phyloP scores from a whole-genome alignment of 2,888 invertebrate species.

The Podabrus alpinus region DNA sequence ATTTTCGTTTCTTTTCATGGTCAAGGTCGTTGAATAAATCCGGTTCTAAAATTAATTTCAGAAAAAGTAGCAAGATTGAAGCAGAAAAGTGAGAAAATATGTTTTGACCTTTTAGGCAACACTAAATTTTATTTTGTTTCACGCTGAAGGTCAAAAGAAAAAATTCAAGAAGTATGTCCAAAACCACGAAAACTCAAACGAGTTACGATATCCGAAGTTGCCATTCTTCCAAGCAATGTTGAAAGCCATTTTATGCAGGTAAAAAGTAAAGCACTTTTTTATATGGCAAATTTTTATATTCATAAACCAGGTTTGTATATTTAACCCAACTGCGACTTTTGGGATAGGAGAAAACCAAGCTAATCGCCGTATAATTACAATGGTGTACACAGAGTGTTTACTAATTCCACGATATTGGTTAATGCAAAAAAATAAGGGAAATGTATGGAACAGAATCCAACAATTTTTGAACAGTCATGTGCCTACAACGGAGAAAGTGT shows the following conservation, averaged over 20 bases:
- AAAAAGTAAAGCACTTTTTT: neutral
- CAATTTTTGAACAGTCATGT: constrained; percentile 65
- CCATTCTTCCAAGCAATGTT: constrained; percentile 32
- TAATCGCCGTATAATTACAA: constrained; percentile 69
- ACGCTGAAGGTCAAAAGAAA: neutral
- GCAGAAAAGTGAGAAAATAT: neutral
- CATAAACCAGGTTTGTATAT: constrained; percentile 58
- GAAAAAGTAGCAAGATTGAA: neutral
- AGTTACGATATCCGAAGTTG: constrained; percentile 1
- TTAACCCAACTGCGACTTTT: constrained; percentile 66
- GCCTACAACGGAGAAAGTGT: constrained; percentile 62
- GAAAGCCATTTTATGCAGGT: constrained; percentile 56
- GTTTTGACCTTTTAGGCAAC: neutral
- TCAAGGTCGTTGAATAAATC: neutral
- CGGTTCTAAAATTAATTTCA: neutral
- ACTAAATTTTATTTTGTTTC: neutral
- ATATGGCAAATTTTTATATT: neutral
- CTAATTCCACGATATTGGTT: constrained; percentile 73
- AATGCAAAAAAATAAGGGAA: constrained; percentile 65
- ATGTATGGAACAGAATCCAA: constrained; percentile 68
- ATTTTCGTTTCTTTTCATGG: neutral
- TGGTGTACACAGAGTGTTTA: constrained; percentile 67
- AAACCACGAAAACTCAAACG: neutral
- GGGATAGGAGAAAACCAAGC: constrained; percentile 69
- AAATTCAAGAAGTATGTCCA: neutral